Evolutionary conservation across 2,113 vertebrate species (phyloP), one percentile per base, ranked within the genome.

Genomic region (Laticauda colubrina): DNA sequence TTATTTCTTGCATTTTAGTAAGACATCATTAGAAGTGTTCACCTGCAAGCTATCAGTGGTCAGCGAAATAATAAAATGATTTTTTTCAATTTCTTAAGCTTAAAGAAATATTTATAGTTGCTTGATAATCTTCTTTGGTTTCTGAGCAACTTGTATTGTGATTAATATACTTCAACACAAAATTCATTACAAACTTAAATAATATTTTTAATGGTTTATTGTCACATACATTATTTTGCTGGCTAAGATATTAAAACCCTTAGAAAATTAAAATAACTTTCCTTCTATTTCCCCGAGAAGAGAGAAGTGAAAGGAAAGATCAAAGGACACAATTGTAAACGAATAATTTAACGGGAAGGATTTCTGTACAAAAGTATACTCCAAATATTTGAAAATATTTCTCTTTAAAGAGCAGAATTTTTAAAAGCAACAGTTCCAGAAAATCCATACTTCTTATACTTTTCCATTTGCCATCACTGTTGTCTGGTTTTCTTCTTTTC

Each of bases 321-420:
- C 45, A 59, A 88, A 95, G 53, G 87, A 87, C 88, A 59, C 2
- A 94, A 92, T 90, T 26, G 45, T 75, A 93, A 87, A 43, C 91
- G 89, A 95, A 94, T 93, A 0, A 93, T 85, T 96, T 95, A 91
- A 75, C 81, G 89, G 90, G 64, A 59, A 59, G 48, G 91, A 20
- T 93, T 91, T 90, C 45, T 90, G 34, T 23, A 94, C n/a, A 94
- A 96, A 88, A 55, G 69, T 24, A 81, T 89, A 93, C 93, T 64
- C 3, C 85, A 92, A 81, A 39, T 64, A 61, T 20, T 43, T 43
- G 92, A 95, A 95, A 88, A 75, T 96, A 91, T 95, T 95, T 93
- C 14, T 39, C 14, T 88, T 90, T 92, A 94, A 92, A 9, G 90
- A 96, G 93, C 15, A 75, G 8, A 55, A 0, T 14, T 11, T 29